These are phyloP conservation scores for Sapayoa aenigma DNA, from an alignment of 2,113 vertebrate genomes.

Conservation along the genomic window DNA sequence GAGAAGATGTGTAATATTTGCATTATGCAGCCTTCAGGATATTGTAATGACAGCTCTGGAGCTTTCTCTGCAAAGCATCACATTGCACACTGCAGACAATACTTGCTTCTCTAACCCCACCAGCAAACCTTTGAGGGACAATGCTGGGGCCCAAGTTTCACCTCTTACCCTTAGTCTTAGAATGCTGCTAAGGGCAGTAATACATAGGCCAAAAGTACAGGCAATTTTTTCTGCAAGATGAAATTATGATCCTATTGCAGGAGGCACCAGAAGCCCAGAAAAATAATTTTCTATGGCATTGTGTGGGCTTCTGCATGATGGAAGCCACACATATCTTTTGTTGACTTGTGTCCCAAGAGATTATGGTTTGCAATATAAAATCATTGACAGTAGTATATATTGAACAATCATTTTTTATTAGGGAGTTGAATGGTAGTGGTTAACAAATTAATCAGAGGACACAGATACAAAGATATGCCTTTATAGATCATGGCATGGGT, in stretches of 20 bases:
- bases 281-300: background rate
- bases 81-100: background rate
- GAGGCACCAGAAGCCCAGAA: background rate
- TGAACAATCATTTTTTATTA: slow-evolving; percentile 46
- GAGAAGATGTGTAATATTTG: background rate
- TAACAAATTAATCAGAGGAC: slow-evolving; percentile 37
- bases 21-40: background rate
- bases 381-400: slow-evolving; percentile 15
- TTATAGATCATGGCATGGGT: background rate
- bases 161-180: background rate
- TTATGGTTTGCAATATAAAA: slow-evolving; percentile 44
- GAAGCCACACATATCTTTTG: slow-evolving; percentile 17
- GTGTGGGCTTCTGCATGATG: background rate
- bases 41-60: background rate
- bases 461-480: background rate
- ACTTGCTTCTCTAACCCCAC: rapidly evolving
- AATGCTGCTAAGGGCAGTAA: background rate
- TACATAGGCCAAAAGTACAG: background rate
- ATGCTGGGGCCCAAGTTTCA: background rate
- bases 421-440: background rate
- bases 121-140: background rate
- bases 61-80: background rate
- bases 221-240: background rate
- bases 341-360: slow-evolving; percentile 15
- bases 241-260: background rate